A percentile compares a stretch with the other conserved stretches of the same genome.
Conservation (phyloP, 2,113 vertebrate genomes). For the Nesogale talazaci region DNA sequence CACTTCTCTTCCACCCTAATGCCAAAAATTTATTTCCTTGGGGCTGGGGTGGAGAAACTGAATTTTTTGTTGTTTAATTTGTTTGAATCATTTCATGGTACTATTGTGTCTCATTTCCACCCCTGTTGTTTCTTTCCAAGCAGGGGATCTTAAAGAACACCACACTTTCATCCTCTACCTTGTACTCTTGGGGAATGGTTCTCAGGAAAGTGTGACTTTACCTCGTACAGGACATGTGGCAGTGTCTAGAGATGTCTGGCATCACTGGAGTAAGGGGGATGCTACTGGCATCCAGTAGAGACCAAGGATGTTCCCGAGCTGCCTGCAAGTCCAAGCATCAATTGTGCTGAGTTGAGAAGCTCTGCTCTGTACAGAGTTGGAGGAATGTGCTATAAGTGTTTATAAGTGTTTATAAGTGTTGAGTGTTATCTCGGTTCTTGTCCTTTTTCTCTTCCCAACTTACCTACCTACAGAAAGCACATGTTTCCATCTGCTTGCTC, state of each 20-base stretch:
- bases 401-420: not conserved
- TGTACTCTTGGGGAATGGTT: not conserved
- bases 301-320: not conserved
- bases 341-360: not conserved
- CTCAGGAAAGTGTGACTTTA: not conserved
- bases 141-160: not conserved
- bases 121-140: not conserved
- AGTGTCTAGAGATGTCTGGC: not conserved
- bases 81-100: not conserved
- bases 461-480: not conserved
- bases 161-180: not conserved
- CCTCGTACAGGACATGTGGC: not conserved
- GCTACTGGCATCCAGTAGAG: not conserved
- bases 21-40: not conserved
- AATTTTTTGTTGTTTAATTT: not conserved
- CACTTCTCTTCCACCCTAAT: not conserved
- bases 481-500: not conserved
- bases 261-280: not conserved
- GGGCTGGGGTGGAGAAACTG: too few species aligned
- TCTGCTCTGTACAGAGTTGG: not conserved
- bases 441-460: not conserved
- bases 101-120: not conserved
- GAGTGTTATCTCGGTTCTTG: not conserved
- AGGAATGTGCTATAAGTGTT: not conserved
- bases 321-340: not conserved